Evolutionary conservation across 2,113 vertebrate species (phyloP), one percentile per base, ranked within the genome.

Genomic region (Phaethon lepturus): DNA sequence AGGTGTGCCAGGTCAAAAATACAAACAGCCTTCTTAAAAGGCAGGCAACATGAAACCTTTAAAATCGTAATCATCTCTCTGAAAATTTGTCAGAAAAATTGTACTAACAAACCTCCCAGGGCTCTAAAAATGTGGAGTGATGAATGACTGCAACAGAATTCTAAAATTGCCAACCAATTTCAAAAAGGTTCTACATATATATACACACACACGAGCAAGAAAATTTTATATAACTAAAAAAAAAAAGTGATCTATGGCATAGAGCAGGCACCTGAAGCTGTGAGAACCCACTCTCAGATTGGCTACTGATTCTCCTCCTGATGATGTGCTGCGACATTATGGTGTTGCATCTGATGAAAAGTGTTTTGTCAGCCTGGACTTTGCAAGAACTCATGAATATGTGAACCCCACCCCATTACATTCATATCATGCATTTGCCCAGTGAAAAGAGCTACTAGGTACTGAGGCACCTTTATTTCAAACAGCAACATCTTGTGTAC

Each of bases 121-220:
- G 53, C 40, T 94, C 45, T 92, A 76, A 93, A 91, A 90, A 42
- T 42, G 8, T 1, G 2, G 83, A 92, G 24, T 40, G 33, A 79
- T 56, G 31, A 40, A 59, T 56, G n/a, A 92, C 59, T 49, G 76
- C 66, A 90, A 1, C 22, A 26, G 49, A 68, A 86, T 84, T 79
- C 63, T 87, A 79, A 74, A 92, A 91, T 3, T 63, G 17, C 29
- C 64, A 67, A 38, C 29, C n/a, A 33, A 74, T 82, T 85, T 55
- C 38, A 73, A 73, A 22, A 31, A 76, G 23, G 45, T 83, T 82
- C 90, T 78, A 45, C 45, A 45, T 7, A 22, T 1, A 53, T 1
- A 44, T 0, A 47, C 0, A 72, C 0, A 64, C 1, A 56, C 2
- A 58, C 11, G 40, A 0, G 49, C 0, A 31, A 0, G 25, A 59